These are phyloP conservation scores for Puma concolor DNA, from an alignment of 2,113 vertebrate species.

Conservation along the genomic window DNA sequence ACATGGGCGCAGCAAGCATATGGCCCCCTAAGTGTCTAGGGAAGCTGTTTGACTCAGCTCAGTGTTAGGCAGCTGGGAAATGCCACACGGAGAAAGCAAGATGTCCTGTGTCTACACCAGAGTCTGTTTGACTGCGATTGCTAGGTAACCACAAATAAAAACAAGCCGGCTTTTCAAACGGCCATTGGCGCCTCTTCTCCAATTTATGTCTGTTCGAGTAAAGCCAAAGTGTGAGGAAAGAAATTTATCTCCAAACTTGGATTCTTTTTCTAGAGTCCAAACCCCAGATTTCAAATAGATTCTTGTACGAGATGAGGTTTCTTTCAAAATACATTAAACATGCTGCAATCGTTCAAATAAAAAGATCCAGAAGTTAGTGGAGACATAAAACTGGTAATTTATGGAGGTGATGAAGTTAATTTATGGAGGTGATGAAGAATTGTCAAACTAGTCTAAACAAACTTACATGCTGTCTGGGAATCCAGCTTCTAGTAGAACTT, in stretches of 20 bases:
- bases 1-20: background rate
- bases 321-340: background rate
- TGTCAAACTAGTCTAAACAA: background rate
- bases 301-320: background rate
- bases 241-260: background rate
- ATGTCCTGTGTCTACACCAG: fast-evolving
- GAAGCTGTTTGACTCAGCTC: background rate
- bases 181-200: background rate
- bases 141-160: background rate
- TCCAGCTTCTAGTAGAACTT: background rate
- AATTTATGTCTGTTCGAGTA: background rate
- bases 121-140: background rate
- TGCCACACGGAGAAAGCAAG: background rate
- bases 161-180: background rate
- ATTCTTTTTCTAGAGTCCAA: background rate
- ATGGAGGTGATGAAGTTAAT: background rate
- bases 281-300: background rate
- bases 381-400: background rate
- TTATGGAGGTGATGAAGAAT: background rate
- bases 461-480: background rate
- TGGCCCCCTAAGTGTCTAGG: fast-evolving
- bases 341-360: background rate
- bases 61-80: background rate
- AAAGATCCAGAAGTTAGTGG: background rate
- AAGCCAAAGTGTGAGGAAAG: background rate